Percentiles rank a stretch among this genome's conserved stretches.
phyloP scores from a whole-genome alignment of 2,113 vertebrate genomes.

The Nansenia antarctica region DNA sequence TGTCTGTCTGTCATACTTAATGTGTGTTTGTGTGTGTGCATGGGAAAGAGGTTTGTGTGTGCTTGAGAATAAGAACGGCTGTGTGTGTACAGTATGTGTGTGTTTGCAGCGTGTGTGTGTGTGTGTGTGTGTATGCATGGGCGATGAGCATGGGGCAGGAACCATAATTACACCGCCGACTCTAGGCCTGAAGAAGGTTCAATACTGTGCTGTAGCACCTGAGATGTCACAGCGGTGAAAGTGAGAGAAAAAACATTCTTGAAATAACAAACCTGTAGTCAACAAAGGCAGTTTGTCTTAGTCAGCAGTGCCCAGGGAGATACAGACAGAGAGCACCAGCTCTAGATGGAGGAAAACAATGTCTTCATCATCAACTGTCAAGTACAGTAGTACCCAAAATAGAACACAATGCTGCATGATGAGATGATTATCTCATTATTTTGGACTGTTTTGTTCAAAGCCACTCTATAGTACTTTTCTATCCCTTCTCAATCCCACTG shows the following conservation, averaged over 20 bases:
- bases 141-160: neutral
- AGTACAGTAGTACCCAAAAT: neutral
- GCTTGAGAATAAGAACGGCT: neutral
- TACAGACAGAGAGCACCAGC: neutral
- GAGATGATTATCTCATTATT: conserved; percentile 7
- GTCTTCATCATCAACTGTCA: neutral
- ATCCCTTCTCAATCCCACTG: neutral
- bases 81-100: neutral
- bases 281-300: neutral
- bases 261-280: neutral
- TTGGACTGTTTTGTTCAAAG: conserved; percentile 1
- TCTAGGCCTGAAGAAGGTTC: neutral
- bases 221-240: neutral
- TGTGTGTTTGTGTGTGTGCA: neutral
- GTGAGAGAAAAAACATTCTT: neutral
- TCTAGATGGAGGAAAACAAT: neutral
- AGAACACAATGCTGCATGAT: neutral
- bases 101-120: neutral
- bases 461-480: too few relatives aligned
- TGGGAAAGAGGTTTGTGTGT: neutral
- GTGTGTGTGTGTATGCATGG: conserved; percentile 4
- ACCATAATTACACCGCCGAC: conserved; percentile 1
- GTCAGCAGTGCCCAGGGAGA: neutral
- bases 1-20: neutral
- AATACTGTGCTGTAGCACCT: neutral